A percentile compares a stretch with the other conserved stretches of the same genome.
Conservation (phyloP, 2,797 vertebrate species). For the Valencia hispanica region DNA sequence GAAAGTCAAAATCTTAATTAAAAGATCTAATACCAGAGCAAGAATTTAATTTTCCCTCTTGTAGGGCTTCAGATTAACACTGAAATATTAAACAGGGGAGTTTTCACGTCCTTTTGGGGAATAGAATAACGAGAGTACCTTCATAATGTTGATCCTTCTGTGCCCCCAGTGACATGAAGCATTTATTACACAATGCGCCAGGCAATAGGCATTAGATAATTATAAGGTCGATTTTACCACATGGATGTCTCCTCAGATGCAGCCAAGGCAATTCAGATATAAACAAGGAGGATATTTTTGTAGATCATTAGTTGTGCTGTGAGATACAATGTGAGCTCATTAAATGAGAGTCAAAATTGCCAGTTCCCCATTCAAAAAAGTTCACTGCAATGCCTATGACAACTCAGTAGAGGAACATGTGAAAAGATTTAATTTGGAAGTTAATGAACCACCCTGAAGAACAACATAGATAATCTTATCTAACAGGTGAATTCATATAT, state of each 20-base stretch:
- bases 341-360: not conserved
- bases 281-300: constrained; percentile 11
- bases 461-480: not conserved
- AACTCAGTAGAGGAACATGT: not conserved
- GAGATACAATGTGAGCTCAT: constrained; percentile 11
- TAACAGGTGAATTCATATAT: not conserved
- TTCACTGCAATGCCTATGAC: not conserved
- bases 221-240: not conserved
- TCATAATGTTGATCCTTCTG: constrained; percentile 15
- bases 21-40: constrained; percentile 16
- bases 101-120: constrained; percentile 6
- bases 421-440: not conserved
- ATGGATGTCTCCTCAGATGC: not conserved
- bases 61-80: constrained; percentile 6
- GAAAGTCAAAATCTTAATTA: constrained; percentile 15
- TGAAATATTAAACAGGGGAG: constrained; percentile 11
- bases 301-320: constrained; percentile 12
- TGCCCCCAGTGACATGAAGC: not conserved
- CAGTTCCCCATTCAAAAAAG: not conserved
- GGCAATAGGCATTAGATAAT: constrained; percentile 9
- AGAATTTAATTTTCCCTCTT: constrained; percentile 17
- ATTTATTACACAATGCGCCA: constrained; percentile 6
- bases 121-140: not conserved
- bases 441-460: not conserved
- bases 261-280: constrained; percentile 11